A percentile compares a stretch with the other conserved stretches of the same genome.
phyloP scores from a whole-genome alignment of 2,888 invertebrate genomes.

The Drosophila tanythrix region DNA sequence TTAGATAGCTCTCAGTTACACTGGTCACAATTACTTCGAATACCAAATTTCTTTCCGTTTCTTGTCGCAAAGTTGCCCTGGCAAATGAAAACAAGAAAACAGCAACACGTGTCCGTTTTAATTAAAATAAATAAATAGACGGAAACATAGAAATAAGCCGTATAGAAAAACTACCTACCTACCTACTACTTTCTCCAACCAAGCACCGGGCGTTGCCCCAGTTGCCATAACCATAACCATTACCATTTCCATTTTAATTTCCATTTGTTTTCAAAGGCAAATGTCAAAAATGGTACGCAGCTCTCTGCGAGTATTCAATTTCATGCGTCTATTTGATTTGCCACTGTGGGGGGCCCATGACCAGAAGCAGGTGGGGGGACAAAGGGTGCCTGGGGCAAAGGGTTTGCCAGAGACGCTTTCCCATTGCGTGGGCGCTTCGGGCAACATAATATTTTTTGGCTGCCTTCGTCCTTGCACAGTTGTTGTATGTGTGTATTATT shows the following conservation, averaged over 20 bases:
- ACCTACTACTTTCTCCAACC: slow-evolving; percentile 7
- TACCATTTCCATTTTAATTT: slow-evolving; percentile 41
- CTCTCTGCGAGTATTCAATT: slow-evolving; percentile 63
- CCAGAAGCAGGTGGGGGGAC: not conserved
- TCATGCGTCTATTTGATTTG: slow-evolving; percentile 77
- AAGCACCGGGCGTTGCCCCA: slow-evolving; percentile 39
- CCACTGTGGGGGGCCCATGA: slow-evolving; percentile 33
- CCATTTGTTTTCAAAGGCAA: slow-evolving; percentile 54
- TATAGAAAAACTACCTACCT: slow-evolving; percentile 38
- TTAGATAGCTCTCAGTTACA: slow-evolving; percentile 41
- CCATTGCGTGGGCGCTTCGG: slow-evolving; percentile 42
- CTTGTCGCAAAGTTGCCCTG: slow-evolving; percentile 49
- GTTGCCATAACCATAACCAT: slow-evolving; percentile 40
- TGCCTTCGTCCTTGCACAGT: slow-evolving; percentile 19
- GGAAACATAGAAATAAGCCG: slow-evolving; percentile 60
- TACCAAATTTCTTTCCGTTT: slow-evolving; percentile 12
- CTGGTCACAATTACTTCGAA: slow-evolving; percentile 6
- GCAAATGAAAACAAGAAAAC: slow-evolving; percentile 73
- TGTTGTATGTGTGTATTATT: slow-evolving; percentile 38
- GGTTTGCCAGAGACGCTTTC: slow-evolving; percentile 42
- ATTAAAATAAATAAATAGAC: slow-evolving; percentile 79
- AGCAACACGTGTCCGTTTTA: slow-evolving; percentile 77
- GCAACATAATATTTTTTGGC: slow-evolving; percentile 39
- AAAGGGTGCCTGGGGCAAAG: slow-evolving; percentile 54
- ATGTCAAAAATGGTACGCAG: slow-evolving; percentile 68